Conservation (phyloP, 2,113 vertebrate species). For the Cololabis saira region DNA sequence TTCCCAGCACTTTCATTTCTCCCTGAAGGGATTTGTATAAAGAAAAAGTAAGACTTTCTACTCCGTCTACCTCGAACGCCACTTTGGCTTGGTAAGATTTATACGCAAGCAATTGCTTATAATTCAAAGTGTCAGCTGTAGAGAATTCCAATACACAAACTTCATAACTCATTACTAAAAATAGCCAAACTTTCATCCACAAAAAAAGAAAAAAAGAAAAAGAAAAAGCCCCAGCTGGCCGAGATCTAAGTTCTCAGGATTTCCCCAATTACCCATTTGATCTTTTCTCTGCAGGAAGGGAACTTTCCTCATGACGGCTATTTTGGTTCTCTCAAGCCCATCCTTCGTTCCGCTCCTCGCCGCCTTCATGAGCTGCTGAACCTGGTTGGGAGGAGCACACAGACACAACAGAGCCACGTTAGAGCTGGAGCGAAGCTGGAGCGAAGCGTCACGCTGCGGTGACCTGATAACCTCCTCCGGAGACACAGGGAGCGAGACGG, state of each 20-base stretch:
- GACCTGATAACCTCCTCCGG: constrained; percentile 54
- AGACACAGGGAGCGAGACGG: constrained; percentile 35
- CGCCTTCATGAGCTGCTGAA: constrained; percentile 96
- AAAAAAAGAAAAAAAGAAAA: constrained; percentile 14
- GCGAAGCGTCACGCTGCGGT: constrained; percentile 41
- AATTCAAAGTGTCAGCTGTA: constrained; percentile 41
- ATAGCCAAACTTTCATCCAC: constrained; percentile 18
- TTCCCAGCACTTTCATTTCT: constrained; percentile 33
- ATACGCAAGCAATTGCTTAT: constrained; percentile 29
- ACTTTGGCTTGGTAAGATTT: constrained; percentile 34
- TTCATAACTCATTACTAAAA: constrained; percentile 26
- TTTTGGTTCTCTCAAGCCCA: constrained; percentile 93
- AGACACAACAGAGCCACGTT: constrained; percentile 35
- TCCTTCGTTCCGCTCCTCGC: constrained; percentile 94
- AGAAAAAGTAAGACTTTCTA: constrained; percentile 37
- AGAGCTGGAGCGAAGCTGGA: constrained; percentile 33
- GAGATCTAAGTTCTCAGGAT: constrained; percentile 9
- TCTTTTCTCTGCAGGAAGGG: constrained; percentile 93
- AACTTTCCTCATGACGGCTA: constrained; percentile 92
- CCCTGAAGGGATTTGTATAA: constrained; percentile 43
- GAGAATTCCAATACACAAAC: constrained; percentile 28
- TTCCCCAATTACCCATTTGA: constrained; percentile 77
- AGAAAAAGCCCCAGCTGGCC: background rate
- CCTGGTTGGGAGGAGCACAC: constrained; percentile 74
- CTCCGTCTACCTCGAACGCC: constrained; percentile 34